These are phyloP conservation scores for Myotis davidii DNA, from an alignment of 2,113 vertebrate genomes.

Conservation along the genomic window DNA sequence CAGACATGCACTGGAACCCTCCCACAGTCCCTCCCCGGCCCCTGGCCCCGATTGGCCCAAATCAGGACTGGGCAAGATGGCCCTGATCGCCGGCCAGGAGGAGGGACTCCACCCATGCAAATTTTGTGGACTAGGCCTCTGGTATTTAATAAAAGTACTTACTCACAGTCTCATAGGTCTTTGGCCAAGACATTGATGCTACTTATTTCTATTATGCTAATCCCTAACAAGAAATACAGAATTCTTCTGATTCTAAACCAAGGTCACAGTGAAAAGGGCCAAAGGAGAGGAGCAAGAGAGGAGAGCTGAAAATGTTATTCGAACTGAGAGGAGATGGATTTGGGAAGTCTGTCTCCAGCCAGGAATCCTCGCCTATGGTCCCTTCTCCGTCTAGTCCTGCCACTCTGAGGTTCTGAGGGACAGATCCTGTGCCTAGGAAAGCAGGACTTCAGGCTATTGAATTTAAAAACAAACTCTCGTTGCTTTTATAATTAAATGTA, in stretches of 20 bases:
- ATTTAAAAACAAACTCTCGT: not conserved
- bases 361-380: accelerated
- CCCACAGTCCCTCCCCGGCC: too few species aligned
- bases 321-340: not conserved
- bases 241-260: not conserved
- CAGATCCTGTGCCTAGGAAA: not conserved
- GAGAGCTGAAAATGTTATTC: not conserved
- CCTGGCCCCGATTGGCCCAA: too few species aligned
- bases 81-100: too few species aligned
- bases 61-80: too few species aligned
- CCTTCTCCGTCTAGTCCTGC: not conserved
- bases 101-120: too few species aligned
- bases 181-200: not conserved
- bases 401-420: not conserved
- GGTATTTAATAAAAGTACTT: not conserved
- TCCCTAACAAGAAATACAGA: not conserved
- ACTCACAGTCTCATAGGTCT: not conserved
- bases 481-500: not conserved
- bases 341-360: not conserved
- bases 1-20: too few species aligned
- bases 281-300: not conserved
- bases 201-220: not conserved
- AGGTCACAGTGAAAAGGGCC: not conserved
- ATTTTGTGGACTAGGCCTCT: too few species aligned
- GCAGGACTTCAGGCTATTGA: not conserved